These are phyloP conservation scores for Rapana venosa DNA, from an alignment of 2,888 invertebrate genomes.

Conservation along the genomic window DNA sequence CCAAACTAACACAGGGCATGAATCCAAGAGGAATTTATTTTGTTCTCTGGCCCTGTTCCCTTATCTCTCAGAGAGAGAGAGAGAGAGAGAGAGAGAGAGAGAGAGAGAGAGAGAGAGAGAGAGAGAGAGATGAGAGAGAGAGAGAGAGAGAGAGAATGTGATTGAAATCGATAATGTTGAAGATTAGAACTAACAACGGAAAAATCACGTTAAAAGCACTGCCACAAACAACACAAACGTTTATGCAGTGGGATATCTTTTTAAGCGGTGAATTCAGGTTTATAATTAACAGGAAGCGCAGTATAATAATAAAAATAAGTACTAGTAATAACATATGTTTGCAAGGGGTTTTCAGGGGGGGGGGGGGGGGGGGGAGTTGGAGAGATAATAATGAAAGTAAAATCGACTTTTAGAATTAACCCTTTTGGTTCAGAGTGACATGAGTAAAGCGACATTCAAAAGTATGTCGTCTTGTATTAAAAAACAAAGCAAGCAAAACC, in stretches of 20 bases:
- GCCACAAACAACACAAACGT: not conserved
- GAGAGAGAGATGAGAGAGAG: not conserved
- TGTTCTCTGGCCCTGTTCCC: not conserved
- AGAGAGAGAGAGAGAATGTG: not conserved
- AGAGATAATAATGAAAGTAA: too few species aligned
- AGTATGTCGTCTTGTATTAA: too few species aligned
- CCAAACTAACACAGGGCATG: not conserved
- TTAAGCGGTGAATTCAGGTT: not conserved
- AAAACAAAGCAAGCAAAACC: too few species aligned
- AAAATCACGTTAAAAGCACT: not conserved
- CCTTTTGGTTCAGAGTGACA: too few species aligned
- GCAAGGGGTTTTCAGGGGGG: too few species aligned
- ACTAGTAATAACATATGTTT: too few species aligned
- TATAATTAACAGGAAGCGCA: too few species aligned
- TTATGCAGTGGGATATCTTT: not conserved
- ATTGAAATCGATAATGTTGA: not conserved
- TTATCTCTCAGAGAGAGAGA: not conserved
- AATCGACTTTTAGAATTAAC: too few species aligned
- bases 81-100: slow-evolving; percentile 1
- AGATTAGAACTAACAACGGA: not conserved
- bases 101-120: slow-evolving; percentile 1
- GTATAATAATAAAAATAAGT: too few species aligned
- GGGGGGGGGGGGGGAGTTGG: too few species aligned
- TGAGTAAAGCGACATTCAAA: too few species aligned
- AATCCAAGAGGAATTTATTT: not conserved